Evolutionary conservation across 1,140 invertebrate species (phyloP).

Genomic region (Magallana angulata): DNA sequence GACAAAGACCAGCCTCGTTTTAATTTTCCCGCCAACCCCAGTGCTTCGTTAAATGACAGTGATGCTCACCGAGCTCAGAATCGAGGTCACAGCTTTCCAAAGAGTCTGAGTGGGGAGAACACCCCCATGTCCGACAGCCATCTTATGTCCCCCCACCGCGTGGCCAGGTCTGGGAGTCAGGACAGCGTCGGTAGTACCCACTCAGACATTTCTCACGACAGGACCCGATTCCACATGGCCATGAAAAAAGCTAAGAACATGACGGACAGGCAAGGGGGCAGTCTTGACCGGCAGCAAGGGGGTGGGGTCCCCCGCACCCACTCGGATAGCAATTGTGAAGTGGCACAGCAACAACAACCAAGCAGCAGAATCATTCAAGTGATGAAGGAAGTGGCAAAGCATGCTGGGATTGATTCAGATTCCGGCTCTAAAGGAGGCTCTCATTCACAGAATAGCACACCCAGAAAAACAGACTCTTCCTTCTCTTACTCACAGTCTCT

Average conservation of each 20-base stretch:
- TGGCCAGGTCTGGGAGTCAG: constrained; percentile 79
- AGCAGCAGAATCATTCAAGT: constrained; percentile 75
- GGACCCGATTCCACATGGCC: constrained; percentile 62
- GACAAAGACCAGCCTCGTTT: constrained; percentile 61
- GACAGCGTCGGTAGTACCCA: constrained; percentile 80
- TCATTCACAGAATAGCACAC: constrained; percentile 27
- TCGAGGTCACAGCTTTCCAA: constrained; percentile 54
- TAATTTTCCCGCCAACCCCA: constrained; percentile 59
- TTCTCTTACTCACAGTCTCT: constrained; percentile 48
- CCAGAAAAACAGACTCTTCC: constrained; percentile 31
- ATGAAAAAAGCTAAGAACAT: constrained; percentile 49
- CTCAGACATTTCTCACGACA: constrained; percentile 80
- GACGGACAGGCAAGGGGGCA: constrained; percentile 66
- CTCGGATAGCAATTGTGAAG: constrained; percentile 51
- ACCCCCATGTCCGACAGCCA: constrained; percentile 61
- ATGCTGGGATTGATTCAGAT: constrained; percentile 70
- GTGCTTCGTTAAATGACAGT: constrained; percentile 51
- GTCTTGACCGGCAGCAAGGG: constrained; percentile 69
- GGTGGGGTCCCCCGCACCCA: constrained; percentile 44
- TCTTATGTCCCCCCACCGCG: constrained; percentile 67
- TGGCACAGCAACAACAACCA: constrained; percentile 50
- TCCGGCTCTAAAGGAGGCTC: constrained; percentile 25
- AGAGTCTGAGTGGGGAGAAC: constrained; percentile 64
- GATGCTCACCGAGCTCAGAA: constrained; percentile 53
- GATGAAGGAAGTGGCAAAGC: constrained; percentile 78